Evolutionary conservation across 2,888 invertebrate species (phyloP).

Genomic region (Hipparchia sbordonii): DNA sequence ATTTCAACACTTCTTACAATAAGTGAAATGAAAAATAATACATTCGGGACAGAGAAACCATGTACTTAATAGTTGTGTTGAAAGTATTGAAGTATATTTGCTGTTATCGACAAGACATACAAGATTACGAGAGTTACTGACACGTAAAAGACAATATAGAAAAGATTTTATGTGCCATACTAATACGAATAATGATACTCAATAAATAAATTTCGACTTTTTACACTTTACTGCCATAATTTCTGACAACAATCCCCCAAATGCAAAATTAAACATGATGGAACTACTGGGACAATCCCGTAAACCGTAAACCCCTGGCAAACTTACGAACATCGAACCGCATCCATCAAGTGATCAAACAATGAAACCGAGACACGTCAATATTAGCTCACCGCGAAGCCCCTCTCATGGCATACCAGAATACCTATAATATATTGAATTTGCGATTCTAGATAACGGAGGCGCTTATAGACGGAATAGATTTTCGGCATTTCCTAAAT

Average conservation of each 20-base stretch:
- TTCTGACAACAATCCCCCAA: background rate
- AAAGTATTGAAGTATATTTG: background rate
- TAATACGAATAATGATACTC: too few relatives aligned
- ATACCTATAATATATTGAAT: slow-evolving; percentile 47
- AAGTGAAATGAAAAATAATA: background rate
- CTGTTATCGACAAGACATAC: background rate
- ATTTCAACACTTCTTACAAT: background rate
- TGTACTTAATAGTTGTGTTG: background rate
- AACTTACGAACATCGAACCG: slow-evolving; percentile 51
- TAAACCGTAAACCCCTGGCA: background rate
- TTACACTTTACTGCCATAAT: too few relatives aligned
- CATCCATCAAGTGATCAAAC: slow-evolving; percentile 73
- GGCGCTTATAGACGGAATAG: background rate
- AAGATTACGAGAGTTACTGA: background rate
- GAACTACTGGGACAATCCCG: slow-evolving; percentile 45
- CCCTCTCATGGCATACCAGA: slow-evolving; percentile 37
- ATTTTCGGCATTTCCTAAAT: background rate
- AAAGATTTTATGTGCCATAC: too few relatives aligned
- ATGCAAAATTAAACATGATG: slow-evolving; percentile 35
- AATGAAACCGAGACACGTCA: slow-evolving; percentile 64
- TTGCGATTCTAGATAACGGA: slow-evolving; percentile 50
- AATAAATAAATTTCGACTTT: too few relatives aligned
- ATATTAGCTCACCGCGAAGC: slow-evolving; percentile 53
- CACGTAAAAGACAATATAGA: too few relatives aligned
- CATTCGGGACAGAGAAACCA: background rate